Percentiles rank a stretch among this genome's conserved stretches.
Conservation (phyloP, 2,113 vertebrate genomes). For the Noctilio leporinus region DNA sequence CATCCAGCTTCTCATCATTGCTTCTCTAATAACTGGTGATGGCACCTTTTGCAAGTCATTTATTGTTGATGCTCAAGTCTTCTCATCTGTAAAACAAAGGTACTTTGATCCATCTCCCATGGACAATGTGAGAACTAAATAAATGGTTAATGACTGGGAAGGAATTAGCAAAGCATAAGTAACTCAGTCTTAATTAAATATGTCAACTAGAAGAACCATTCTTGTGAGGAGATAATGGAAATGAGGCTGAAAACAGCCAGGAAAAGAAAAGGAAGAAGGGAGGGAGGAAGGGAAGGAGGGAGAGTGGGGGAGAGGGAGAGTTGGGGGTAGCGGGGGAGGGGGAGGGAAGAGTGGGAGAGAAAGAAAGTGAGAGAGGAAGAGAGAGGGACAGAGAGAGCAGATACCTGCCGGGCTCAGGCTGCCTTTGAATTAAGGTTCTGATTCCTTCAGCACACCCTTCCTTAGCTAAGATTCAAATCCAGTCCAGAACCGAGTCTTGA, state of each 20-base stretch:
- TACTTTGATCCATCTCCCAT: background rate
- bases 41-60: background rate
- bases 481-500: background rate
- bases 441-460: background rate
- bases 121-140: background rate
- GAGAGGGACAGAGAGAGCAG: no score
- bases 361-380: rapidly evolving
- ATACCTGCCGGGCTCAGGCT: background rate
- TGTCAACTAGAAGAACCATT: background rate
- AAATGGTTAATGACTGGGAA: background rate
- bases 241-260: background rate
- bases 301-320: rapidly evolving
- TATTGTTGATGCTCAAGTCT: background rate
- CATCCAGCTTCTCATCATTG: background rate
- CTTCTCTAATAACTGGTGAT: background rate
- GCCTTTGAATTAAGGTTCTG: background rate
- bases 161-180: background rate
- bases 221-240: background rate
- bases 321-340: no score
- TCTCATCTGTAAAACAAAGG: background rate
- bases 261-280: background rate
- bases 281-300: background rate
- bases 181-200: background rate
- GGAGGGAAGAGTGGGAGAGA: no score
- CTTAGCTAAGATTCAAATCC: background rate